Evolutionary conservation across 2,797 vertebrate species (phyloP).

Genomic region (Anas georgica): DNA sequence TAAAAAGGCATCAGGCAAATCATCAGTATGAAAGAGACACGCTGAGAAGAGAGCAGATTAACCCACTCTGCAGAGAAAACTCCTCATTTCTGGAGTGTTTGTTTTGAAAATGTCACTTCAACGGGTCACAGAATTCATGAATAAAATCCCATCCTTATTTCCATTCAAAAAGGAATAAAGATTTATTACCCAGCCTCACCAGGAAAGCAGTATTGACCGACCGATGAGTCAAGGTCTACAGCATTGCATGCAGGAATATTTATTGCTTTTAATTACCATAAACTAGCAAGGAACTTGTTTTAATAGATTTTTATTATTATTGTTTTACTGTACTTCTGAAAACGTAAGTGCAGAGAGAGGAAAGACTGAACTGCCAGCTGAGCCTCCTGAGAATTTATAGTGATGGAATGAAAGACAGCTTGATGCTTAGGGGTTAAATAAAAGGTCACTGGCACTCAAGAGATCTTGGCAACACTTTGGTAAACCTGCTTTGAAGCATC

Average conservation of each 20-base stretch:
- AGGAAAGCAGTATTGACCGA: constrained; percentile 78
- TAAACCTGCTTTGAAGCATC: constrained; percentile 21
- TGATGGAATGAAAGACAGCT: constrained; percentile 64
- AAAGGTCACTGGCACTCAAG: constrained; percentile 47
- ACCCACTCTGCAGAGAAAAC: constrained; percentile 61
- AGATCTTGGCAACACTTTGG: constrained; percentile 1
- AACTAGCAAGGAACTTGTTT: constrained; percentile 73
- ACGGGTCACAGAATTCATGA: constrained; percentile 74
- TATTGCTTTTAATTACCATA: constrained; percentile 83
- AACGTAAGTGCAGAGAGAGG: constrained; percentile 28
- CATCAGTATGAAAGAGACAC: constrained; percentile 13
- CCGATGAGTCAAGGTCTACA: constrained; percentile 71
- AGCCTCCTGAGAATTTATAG: constrained; percentile 26
- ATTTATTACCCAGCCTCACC: constrained; percentile 77
- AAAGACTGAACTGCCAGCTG: constrained; percentile 42
- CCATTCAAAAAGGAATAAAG: constrained; percentile 77
- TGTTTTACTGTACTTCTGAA: constrained; percentile 44
- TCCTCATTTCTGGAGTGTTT: constrained; percentile 66
- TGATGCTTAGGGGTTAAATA: constrained; percentile 56
- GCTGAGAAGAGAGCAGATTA: constrained; percentile 44
- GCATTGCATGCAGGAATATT: constrained; percentile 74
- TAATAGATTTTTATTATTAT: constrained; percentile 71
- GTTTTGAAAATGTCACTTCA: constrained; percentile 73
- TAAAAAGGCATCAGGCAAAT: constrained; percentile 27
- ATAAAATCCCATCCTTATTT: constrained; percentile 75